Base-by-base conservation (phyloP, 2,888 invertebrate species). In the Lordiphosa fenestrarum region DNA sequence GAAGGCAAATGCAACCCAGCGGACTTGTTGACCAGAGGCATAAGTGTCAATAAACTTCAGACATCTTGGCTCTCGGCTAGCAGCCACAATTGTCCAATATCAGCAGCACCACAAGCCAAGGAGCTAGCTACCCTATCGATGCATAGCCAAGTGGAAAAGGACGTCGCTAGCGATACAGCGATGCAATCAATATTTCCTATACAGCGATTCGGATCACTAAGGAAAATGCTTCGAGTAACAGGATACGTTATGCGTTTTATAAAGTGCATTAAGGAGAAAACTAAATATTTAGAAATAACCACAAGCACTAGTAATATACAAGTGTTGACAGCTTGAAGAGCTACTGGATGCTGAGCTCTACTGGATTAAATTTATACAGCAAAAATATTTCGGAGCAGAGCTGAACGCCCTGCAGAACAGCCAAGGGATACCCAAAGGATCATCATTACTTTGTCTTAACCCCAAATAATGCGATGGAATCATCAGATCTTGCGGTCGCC, bases 341-440 rank as follows among this genome's bases (percentile, higher is more conserved):
- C 3, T 38, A 6, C 7, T 4, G 15, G 15, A 38, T 9, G 38
- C 38, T 7, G 38, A 38, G 7, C 13, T 9, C n/a, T 38, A 38
- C 9, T 38, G 38, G 38, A 15, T 38, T 1, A 38, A 15, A 38
- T 38, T 38, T 13, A 38, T 38, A 38, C 38, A 38, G 7, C 38
- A 7, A 3, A 13, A 38, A 15, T 2, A 38, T 7, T 38, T 38
- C 15, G 38, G 38, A 38, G 3, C 38, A 7, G 38, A 38, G 9
- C 30, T 30, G 30, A 30, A 3, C 9, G 30, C 30, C 9, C 9
- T 30, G 30, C 30, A 9, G 30, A 30, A 30, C 3, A 3, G 2
- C 9, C 30, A 30, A 30, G 30, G 9, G 2, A 9, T 30, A 6
- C 9, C 30, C 30, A 30, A 30, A 30, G 30, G 9, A 30, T 30